Conservation (phyloP, 2,888 invertebrate genomes). For the Orthonychiurus folsomi region DNA sequence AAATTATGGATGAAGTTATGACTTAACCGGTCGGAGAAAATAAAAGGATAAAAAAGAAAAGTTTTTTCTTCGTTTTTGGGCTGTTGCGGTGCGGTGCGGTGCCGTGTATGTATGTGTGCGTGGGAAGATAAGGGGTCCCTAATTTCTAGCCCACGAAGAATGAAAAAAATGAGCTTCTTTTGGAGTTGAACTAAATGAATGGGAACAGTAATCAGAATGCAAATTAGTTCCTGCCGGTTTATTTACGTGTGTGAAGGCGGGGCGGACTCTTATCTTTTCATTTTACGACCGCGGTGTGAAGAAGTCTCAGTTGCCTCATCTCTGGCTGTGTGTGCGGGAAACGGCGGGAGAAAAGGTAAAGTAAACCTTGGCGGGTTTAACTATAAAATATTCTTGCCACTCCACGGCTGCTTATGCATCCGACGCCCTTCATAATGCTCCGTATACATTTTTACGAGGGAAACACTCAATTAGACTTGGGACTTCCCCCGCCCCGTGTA, state of each 20-base stretch:
- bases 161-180: not conserved
- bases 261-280: not conserved
- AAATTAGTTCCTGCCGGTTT: not conserved
- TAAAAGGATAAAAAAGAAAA: not conserved
- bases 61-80: not conserved
- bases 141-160: not conserved
- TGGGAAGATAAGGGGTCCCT: not conserved
- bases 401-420: not conserved
- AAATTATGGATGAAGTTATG: not conserved
- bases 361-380: not conserved
- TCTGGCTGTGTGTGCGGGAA: too few relatives aligned
- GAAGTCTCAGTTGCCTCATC: not conserved
- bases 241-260: not conserved
- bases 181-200: not conserved
- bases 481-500: not conserved
- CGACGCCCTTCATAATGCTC: not conserved
- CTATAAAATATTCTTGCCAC: not conserved
- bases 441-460: not conserved
- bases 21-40: not conserved
- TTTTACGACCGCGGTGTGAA: not conserved
- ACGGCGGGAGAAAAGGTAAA: not conserved
- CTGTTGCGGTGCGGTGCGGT: not conserved
- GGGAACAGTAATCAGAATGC: not conserved
- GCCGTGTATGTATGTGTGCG: not conserved
- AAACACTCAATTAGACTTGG: not conserved